phyloP scores from a whole-genome alignment of 1,140 invertebrate species.

The Sarcophaga bullata region DNA sequence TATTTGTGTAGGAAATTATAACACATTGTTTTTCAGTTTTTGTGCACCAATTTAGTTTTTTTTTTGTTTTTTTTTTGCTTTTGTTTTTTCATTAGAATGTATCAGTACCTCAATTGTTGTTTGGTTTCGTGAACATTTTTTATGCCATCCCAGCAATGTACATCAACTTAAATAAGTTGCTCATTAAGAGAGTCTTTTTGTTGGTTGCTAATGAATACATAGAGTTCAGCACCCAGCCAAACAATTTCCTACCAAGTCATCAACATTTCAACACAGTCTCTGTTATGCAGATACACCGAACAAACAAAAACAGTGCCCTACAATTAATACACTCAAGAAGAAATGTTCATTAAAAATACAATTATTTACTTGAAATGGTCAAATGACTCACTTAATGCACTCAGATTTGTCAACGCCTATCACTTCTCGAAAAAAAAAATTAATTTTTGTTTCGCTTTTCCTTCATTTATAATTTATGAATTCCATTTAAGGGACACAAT shows the following conservation, averaged over 20 bases:
- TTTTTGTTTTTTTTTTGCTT: neutral
- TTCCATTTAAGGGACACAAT: too few relatives aligned
- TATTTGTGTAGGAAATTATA: neutral
- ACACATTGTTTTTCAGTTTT: constrained; percentile 3
- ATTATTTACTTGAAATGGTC: too few relatives aligned
- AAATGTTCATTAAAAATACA: neutral
- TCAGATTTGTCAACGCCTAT: too few relatives aligned
- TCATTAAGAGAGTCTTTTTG: neutral
- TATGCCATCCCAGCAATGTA: neutral
- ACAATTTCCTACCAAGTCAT: neutral
- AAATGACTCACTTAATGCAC: too few relatives aligned
- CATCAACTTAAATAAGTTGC: neutral
- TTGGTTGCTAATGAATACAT: neutral
- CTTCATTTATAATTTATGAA: too few relatives aligned
- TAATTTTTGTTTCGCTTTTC: too few relatives aligned
- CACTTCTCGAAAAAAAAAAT: too few relatives aligned
- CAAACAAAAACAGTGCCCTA: neutral
- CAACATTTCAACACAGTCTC: constrained; percentile 10
- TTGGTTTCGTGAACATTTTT: neutral
- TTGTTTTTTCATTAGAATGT: constrained; percentile 12
- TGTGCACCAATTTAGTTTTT: neutral
- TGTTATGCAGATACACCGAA: neutral
- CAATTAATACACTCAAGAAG: neutral
- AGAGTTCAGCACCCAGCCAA: neutral
- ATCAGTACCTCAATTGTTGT: neutral